A percentile compares a stretch with the other conserved stretches of the same genome.
These are phyloP conservation scores for Sapayoa aenigma DNA, from an alignment of 2,113 vertebrate genomes.

Conservation along the genomic window DNA sequence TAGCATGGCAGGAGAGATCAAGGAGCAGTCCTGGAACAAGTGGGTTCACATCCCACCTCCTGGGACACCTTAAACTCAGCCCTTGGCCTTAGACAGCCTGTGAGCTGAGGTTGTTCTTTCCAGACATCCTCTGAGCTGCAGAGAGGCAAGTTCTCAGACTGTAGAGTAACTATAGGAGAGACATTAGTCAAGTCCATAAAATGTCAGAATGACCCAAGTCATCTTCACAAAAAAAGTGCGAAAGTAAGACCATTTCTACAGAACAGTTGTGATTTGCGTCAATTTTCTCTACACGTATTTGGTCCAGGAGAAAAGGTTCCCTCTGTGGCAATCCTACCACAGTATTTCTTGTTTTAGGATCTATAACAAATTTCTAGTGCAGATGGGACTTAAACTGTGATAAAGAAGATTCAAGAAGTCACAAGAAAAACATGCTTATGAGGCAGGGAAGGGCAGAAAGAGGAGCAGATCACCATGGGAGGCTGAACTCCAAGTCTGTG, in stretches of 20 bases:
- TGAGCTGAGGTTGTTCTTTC: not conserved
- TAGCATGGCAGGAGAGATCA: not conserved
- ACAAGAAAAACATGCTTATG: not conserved
- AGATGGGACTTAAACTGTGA: not conserved
- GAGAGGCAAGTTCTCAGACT: not conserved
- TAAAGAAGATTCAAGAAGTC: not conserved
- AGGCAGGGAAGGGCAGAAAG: not conserved
- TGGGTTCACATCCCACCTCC: accelerated
- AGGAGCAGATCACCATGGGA: accelerated
- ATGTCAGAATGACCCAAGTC: not conserved
- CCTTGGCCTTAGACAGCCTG: not conserved
- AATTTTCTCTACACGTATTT: not conserved
- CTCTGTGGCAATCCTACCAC: not conserved
- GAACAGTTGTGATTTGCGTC: not conserved
- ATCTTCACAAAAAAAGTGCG: not conserved
- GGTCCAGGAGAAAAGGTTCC: not conserved
- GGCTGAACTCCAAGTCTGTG: not conserved
- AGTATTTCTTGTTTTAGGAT: not conserved
- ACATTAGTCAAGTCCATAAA: not conserved
- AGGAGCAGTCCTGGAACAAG: not conserved
- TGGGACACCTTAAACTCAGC: not conserved
- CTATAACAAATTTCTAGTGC: not conserved
- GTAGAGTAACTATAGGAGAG: not conserved
- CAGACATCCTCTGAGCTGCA: not conserved
- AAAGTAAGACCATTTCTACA: not conserved